Percentiles rank a stretch among this genome's conserved stretches.
These are phyloP conservation scores for Hestina assimilis DNA, from an alignment of 1,140 invertebrate genomes.

Conservation along the genomic window DNA sequence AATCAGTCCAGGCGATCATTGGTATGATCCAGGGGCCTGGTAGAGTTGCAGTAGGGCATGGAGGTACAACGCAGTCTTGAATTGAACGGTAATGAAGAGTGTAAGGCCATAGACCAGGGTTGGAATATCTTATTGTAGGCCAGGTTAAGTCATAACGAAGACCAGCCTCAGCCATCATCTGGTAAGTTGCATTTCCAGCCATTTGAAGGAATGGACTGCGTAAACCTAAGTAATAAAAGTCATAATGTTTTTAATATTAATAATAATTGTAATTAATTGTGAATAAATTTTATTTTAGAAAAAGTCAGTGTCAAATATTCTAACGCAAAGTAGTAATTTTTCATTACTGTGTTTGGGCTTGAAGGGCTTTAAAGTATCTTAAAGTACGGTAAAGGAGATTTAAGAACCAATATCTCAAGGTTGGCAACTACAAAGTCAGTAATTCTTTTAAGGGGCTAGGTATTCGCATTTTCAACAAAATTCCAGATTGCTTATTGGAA, in stretches of 20 bases:
- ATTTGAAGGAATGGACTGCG: constrained; percentile 84
- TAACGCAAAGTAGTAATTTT: too few species aligned
- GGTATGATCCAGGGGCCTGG: constrained; percentile 82
- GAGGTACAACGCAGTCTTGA: constrained; percentile 82
- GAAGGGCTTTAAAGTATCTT: too few species aligned
- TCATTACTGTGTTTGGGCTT: too few species aligned
- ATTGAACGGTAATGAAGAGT: constrained; percentile 81
- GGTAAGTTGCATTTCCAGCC: constrained; percentile 80
- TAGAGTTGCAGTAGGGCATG: constrained; percentile 81
- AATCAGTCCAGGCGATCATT: constrained; percentile 80
- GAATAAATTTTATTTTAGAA: too few species aligned
- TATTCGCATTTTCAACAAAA: too few species aligned
- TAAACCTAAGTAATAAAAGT: constrained; percentile 75
- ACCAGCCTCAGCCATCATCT: constrained; percentile 69
- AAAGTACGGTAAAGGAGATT: too few species aligned
- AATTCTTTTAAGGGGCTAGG: too few species aligned
- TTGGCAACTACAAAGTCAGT: too few species aligned
- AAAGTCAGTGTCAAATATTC: too few species aligned
- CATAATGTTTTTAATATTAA: not conserved
- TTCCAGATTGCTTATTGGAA: too few species aligned
- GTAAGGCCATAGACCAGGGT: constrained; percentile 85
- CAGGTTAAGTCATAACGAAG: constrained; percentile 83
- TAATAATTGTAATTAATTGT: too few species aligned
- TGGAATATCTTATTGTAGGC: constrained; percentile 77
- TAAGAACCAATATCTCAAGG: too few species aligned